These are phyloP conservation scores for Vulpes lagopus DNA, from an alignment of 2,113 vertebrate species.

Conservation along the genomic window DNA sequence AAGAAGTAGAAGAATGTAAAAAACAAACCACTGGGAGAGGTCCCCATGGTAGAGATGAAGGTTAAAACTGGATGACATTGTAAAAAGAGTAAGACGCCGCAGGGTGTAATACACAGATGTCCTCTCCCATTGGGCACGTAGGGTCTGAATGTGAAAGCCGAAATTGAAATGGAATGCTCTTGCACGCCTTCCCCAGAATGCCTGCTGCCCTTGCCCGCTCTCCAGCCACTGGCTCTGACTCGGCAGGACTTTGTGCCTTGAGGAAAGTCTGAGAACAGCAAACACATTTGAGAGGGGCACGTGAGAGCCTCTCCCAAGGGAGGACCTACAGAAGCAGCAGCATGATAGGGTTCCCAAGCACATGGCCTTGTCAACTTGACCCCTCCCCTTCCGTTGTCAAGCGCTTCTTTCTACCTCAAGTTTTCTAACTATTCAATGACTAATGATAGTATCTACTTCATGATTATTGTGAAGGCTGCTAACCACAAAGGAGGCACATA, in stretches of 20 bases:
- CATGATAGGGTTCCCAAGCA: fast-evolving
- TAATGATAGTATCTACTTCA: not conserved
- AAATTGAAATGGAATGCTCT: not conserved
- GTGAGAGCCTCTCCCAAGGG: not conserved
- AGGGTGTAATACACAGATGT: not conserved
- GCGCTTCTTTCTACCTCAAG: not conserved
- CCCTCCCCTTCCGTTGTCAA: not conserved
- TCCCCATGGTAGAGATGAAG: not conserved
- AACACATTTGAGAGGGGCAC: not conserved
- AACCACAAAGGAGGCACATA: not conserved
- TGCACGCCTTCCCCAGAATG: not conserved
- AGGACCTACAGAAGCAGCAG: not conserved
- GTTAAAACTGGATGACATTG: not conserved
- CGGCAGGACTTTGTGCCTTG: not conserved
- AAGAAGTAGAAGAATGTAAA: not conserved
- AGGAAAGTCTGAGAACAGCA: not conserved
- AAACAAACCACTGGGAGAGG: not conserved
- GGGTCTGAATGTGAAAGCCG: not conserved
- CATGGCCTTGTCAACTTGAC: not conserved
- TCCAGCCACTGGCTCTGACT: not conserved
- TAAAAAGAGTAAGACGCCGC: not conserved
- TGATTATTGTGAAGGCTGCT: not conserved
- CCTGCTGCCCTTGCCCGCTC: not conserved
- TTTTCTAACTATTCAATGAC: not conserved
- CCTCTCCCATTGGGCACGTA: not conserved